Evolutionary conservation across 2,797 vertebrate species (phyloP), one percentile per base, ranked within the genome.

Genomic region (Iguana delicatissima): DNA sequence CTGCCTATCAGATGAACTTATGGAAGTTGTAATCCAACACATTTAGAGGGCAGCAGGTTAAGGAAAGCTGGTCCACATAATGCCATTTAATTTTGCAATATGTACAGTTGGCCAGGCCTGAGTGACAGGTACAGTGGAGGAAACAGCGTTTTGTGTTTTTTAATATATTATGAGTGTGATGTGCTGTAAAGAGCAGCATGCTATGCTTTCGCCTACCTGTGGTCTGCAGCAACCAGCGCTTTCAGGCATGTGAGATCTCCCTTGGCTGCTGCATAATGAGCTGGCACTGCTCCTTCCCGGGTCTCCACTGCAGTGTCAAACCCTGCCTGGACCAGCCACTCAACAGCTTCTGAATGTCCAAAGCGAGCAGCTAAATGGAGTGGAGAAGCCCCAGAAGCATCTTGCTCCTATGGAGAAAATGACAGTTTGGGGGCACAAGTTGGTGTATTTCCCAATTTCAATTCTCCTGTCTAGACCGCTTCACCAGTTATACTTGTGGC

Each of bases 321-420:
- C 12, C 98, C 98, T 7, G 94, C 96, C 1, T 91, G 96, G 0
- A 99, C 95, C 92, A 98, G 96, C 98, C 98, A 98, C 92, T 93
- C 93, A 3, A 98, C 97, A 35, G 97, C 96, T 20, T 96, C 95
- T 0, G 95, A 94, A 22, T 96, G 97, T 0, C 98, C 97, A 16
- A 98, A 99, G 8, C 98, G 97, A 77, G 98, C 97, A 0, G 98
- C 98, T 0, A 99, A 97, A 95, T 99, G 98, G 9, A 98, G 96
- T 0, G 97, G 97, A 1, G 98, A 98, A 82, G 98, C 97, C 0
- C 98, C 98, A 0, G 97, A 96, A 35, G 95, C 96, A 29, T 98
- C 98, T 77, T 94, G 96, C 42, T 98, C 98, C 98, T 98, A 46
- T 6, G n/a, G 0, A 64, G 69, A 85, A 73, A 85, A 64, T 50